A percentile compares a stretch with the other conserved stretches of the same genome.
Conservation (phyloP, 2,113 vertebrate species). For the Heloderma charlesbogerti region DNA sequence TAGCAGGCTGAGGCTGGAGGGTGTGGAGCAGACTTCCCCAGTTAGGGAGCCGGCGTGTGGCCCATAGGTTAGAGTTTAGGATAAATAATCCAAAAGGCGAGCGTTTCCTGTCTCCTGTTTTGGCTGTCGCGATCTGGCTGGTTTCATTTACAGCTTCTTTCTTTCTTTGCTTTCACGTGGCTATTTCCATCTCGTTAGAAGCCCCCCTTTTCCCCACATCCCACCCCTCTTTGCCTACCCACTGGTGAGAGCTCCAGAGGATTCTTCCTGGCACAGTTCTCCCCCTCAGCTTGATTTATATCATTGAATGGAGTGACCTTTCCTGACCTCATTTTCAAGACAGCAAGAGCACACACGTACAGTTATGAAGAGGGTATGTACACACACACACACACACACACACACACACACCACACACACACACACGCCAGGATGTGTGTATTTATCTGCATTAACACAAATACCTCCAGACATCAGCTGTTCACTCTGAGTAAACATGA, state of each 20-base stretch:
- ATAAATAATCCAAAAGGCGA: constrained; percentile 47
- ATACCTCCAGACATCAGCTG: not conserved
- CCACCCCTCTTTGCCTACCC: constrained; percentile 39
- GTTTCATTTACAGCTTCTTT: constrained; percentile 8
- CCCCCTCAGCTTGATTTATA: constrained; percentile 73
- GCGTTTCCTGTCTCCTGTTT: constrained; percentile 63
- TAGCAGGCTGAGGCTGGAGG: constrained; percentile 23
- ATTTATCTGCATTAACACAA: not conserved
- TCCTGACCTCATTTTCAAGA: constrained; percentile 69
- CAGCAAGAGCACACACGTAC: constrained; percentile 50
- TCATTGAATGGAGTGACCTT: constrained; percentile 68
- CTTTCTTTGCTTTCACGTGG: not conserved
- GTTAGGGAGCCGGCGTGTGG: constrained; percentile 39
- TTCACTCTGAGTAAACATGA: not conserved
- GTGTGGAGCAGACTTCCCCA: constrained; percentile 40
- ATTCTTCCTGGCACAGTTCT: constrained; percentile 64
- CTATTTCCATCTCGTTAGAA: not conserved
- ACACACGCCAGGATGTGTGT: not conserved
- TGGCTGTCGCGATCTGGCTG: constrained; percentile 50
- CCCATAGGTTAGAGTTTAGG: constrained; percentile 29
- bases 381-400: not conserved
- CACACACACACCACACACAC: not conserved
- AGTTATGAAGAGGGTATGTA: not conserved
- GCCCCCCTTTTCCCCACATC: not conserved
- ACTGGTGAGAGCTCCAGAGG: constrained; percentile 48